These are phyloP conservation scores for Ctenopoma kingsleyae DNA, from an alignment of 2,797 vertebrate species.

Conservation along the genomic window DNA sequence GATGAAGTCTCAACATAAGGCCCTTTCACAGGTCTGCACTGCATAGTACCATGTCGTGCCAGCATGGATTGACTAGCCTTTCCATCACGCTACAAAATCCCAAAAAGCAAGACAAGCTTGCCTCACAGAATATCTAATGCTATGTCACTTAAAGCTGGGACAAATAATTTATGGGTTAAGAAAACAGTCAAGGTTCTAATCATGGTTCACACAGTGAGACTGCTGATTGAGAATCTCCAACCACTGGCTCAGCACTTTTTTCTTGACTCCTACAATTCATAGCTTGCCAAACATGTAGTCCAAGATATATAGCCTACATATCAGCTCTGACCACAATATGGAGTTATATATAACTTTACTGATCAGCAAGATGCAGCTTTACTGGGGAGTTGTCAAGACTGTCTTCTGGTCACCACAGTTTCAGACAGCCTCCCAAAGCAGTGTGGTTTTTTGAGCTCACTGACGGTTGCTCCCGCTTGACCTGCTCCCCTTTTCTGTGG, in stretches of 20 bases:
- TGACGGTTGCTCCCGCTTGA: conserved; percentile 22
- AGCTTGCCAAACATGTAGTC: conserved; percentile 34
- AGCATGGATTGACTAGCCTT: conserved; percentile 44
- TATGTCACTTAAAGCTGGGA: conserved; percentile 38
- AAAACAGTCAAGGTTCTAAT: conserved; percentile 64
- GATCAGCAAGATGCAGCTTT: conserved; percentile 8
- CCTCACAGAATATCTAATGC: conserved; percentile 40
- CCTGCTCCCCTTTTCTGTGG: not conserved
- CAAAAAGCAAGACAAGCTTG: conserved; percentile 22
- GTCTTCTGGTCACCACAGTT: conserved; percentile 42
- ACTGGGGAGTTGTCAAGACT: conserved; percentile 3
- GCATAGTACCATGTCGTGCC: conserved; percentile 42
- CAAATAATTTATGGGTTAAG: conserved; percentile 63
- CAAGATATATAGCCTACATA: conserved; percentile 29
- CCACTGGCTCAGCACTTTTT: conserved; percentile 54
- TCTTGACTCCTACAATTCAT: conserved; percentile 30
- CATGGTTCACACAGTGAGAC: conserved; percentile 60
- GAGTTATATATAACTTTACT: conserved; percentile 3
- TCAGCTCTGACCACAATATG: conserved; percentile 13
- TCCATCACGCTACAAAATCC: conserved; percentile 60
- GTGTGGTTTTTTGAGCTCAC: conserved; percentile 56
- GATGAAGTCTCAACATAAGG: conserved; percentile 51
- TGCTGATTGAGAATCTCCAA: conserved; percentile 65
- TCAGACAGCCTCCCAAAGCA: conserved; percentile 39
- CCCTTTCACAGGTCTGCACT: conserved; percentile 36